Base-by-base conservation (phyloP, 2,797 vertebrate species). In the Manis javanica region DNA sequence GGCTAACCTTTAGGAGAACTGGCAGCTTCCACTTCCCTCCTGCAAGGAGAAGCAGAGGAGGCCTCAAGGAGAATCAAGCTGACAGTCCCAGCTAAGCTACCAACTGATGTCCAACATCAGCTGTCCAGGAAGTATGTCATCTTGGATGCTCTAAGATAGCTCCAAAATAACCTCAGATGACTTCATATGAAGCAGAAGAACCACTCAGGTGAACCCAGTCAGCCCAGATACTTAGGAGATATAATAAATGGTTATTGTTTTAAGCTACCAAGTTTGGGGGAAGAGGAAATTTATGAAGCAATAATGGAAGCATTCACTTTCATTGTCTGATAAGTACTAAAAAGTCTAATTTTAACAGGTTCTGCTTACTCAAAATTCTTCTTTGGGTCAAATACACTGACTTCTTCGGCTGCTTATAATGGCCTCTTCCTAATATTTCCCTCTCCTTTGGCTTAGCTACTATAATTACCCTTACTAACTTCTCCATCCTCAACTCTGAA, bases 221-320 rank as follows among this genome's bases (percentile, higher is more conserved):
- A 84, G 14, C 1, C 21, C 59, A 92, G 46, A 78, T 26, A 87
- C 90, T 64, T 81, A 90, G 77, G 19, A 90, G 64, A 64, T 31
- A 83, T 24, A 83, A 68, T n/a, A 78, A 79, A 87, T 8, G 7
- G 21, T 51, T 23, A 0, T 91, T 77, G 23, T 37, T 66, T 95
- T 74, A 94, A 87, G 51, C 26, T 12, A 87, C 49, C 7, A 87
- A 34, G 14, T 90, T 89, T 71, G 23, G 4, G 26, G 23, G 4
- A 78, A 89, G 51, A 59, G 21, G 53, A 31, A 74, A 88, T 4
- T 68, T 51, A 91, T 29, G 12, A 81, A 92, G n/a, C n/a, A 93
- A 86, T 37, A 91, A 88, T 31, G 5, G 59, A 95, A 96, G 49
- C 21, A 84, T 84, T 96, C 16, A 61, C 13, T 78, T 89, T 46